These are phyloP conservation scores for Ictalurus furcatus DNA, from an alignment of 2,113 vertebrate species.

Conservation along the genomic window DNA sequence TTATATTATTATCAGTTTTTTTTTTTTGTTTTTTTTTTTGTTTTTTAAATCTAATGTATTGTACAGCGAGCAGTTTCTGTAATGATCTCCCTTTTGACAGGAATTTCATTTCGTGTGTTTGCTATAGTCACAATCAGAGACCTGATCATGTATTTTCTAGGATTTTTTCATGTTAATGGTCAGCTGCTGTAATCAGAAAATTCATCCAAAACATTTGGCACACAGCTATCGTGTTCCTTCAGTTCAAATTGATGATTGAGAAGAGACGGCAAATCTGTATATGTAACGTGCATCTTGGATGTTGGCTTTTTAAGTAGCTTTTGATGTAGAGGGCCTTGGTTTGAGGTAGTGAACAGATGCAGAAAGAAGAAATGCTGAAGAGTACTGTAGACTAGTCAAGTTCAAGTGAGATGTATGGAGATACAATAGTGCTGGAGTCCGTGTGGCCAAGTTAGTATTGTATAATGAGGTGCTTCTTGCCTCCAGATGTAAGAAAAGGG, in stretches of 20 bases:
- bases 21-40: neutral
- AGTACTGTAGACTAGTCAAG: slow-evolving; percentile 22
- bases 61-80: neutral
- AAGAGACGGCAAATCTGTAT: neutral
- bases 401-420: slow-evolving; percentile 13
- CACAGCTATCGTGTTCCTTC: neutral
- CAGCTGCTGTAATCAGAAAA: slow-evolving; percentile 8
- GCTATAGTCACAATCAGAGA: neutral
- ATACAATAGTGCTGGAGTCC: slow-evolving; percentile 19
- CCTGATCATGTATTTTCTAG: neutral
- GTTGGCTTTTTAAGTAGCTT: neutral
- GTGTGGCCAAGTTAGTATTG: neutral
- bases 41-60: neutral
- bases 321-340: neutral
- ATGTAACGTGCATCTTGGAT: neutral
- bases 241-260: neutral
- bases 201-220: neutral
- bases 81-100: neutral
- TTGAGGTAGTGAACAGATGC: neutral
- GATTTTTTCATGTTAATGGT: neutral
- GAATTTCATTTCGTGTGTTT: neutral
- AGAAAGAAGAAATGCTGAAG: slow-evolving; percentile 22
- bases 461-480: neutral
- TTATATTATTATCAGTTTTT: neutral
- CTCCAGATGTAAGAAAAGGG: slow-evolving; percentile 10